Conservation (phyloP, 1,140 invertebrate genomes). For the Steinernema khuongi region DNA sequence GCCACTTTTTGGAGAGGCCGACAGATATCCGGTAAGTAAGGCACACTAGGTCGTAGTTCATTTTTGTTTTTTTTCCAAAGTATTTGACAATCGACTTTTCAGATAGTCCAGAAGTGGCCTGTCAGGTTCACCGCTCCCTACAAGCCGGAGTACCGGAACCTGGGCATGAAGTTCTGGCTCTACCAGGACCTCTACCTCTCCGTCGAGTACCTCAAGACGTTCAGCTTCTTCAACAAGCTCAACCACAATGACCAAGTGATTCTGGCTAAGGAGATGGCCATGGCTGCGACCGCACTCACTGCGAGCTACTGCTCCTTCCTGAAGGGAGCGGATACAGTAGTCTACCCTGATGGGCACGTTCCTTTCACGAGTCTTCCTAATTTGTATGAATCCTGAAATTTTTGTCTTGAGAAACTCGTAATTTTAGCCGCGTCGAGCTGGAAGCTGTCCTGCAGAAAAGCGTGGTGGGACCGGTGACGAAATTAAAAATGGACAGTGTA, state of each 20-base stretch:
- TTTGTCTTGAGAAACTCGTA: neutral
- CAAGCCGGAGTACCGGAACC: neutral
- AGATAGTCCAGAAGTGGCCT: neutral
- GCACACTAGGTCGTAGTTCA: neutral
- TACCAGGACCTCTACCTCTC: conserved; percentile 2
- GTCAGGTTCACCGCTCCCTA: neutral
- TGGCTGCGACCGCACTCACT: neutral
- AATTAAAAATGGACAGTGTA: neutral
- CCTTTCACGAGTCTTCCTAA: neutral
- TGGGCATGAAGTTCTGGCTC: conserved; percentile 10
- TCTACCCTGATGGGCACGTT: neutral
- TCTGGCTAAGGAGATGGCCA: neutral
- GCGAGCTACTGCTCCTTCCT: neutral
- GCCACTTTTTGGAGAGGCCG: neutral
- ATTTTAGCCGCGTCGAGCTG: neutral
- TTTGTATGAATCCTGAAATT: neutral
- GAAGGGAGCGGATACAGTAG: neutral
- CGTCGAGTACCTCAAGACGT: conserved; percentile 4
- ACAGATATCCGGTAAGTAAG: neutral
- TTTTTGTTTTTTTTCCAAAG: neutral
- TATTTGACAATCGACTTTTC: too few relatives aligned
- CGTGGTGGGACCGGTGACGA: neutral
- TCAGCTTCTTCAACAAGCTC: neutral
- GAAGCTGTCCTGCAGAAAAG: neutral
- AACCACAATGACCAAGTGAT: neutral